These are phyloP conservation scores for Hesperia comma DNA, from an alignment of 2,888 invertebrate genomes.

Conservation along the genomic window DNA sequence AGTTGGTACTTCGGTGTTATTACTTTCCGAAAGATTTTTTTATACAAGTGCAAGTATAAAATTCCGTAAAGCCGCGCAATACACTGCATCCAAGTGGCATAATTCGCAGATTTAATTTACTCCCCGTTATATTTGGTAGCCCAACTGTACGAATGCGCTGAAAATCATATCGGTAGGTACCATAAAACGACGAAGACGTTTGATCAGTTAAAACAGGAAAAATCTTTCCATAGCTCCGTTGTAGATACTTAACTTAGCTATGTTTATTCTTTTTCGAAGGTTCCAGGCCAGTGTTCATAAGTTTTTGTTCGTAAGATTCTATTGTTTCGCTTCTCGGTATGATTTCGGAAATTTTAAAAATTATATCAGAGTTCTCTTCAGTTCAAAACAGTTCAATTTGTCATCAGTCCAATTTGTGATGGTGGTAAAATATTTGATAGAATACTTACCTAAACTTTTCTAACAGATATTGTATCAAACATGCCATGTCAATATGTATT, in stretches of 20 bases:
- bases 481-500: too few relatives aligned
- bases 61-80: too few relatives aligned
- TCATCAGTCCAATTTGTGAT: too few relatives aligned
- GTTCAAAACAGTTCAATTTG: conserved; percentile 6
- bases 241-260: background rate
- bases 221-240: background rate
- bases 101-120: conserved; percentile 7
- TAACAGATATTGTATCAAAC: too few relatives aligned
- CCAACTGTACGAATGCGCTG: background rate
- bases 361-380: conserved; percentile 14
- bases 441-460: too few relatives aligned
- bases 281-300: conserved; percentile 3
- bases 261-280: background rate
- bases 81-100: too few relatives aligned
- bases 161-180: conserved; percentile 9
- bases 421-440: too few relatives aligned
- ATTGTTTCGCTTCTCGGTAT: background rate
- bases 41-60: too few relatives aligned
- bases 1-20: too few relatives aligned
- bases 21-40: too few relatives aligned
- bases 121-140: conserved; percentile 18
- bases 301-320: conserved; percentile 3
- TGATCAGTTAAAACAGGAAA: conserved; percentile 3
- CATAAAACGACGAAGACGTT: background rate
- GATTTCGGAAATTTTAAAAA: conserved; percentile 11